Conservation (phyloP, 2,888 invertebrate genomes). For the Luperina testacea region DNA sequence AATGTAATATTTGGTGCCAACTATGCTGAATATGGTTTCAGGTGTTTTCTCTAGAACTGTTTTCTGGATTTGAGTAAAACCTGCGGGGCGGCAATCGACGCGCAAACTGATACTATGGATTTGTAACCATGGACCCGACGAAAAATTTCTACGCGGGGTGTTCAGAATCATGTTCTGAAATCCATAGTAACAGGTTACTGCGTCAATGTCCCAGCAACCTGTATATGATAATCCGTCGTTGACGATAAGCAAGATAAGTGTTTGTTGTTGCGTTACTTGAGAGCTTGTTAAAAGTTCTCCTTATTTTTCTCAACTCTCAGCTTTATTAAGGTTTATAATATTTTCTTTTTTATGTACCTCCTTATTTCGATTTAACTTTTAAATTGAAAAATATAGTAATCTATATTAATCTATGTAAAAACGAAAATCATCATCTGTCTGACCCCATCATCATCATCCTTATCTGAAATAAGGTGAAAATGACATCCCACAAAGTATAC, state of each 20-base stretch:
- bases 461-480: neutral
- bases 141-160: too few species aligned
- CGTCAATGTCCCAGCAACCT: too few species aligned
- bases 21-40: neutral
- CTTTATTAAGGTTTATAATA: neutral
- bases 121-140: too few species aligned
- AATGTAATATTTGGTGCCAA: neutral
- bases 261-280: neutral
- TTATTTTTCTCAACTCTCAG: neutral
- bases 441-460: too few species aligned
- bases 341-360: neutral
- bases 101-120: neutral
- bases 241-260: neutral
- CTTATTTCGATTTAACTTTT: neutral
- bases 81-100: neutral
- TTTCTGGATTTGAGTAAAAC: neutral
- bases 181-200: too few species aligned
- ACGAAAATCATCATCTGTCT: neutral
- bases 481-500: neutral
- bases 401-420: too few species aligned
- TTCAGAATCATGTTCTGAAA: too few species aligned
- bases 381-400: neutral
- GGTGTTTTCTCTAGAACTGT: neutral
- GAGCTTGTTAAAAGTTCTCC: neutral
- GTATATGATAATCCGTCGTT: neutral